Percentiles rank a stretch among this genome's conserved stretches.
These are phyloP conservation scores for Narcine bancroftii DNA, from an alignment of 2,113 vertebrate species.

Conservation along the genomic window DNA sequence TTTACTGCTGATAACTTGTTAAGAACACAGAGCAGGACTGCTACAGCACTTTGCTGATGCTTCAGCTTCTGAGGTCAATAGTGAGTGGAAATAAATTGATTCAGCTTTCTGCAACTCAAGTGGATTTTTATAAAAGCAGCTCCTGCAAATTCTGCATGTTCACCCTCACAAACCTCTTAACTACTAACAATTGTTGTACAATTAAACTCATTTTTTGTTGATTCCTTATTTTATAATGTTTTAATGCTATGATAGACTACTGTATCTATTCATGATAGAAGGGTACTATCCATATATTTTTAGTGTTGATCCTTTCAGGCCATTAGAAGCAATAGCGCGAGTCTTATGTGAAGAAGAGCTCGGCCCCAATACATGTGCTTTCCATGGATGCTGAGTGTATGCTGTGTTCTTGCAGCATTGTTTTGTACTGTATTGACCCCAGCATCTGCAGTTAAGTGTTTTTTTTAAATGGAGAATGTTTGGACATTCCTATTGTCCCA, in stretches of 20 bases:
- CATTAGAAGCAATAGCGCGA: not conserved
- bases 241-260: not conserved
- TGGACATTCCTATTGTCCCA: too few relatives aligned
- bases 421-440: too few relatives aligned
- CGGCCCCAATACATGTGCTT: too few relatives aligned
- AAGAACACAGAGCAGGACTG: not conserved
- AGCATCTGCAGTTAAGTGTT: too few relatives aligned
- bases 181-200: not conserved
- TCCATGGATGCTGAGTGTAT: too few relatives aligned
- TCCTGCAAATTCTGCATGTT: not conserved
- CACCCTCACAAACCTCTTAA: not conserved
- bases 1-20: slow-evolving; percentile 5
- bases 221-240: not conserved
- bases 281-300: not conserved
- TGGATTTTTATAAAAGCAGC: slow-evolving; percentile 6
- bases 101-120: slow-evolving; percentile 12
- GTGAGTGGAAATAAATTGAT: slow-evolving; percentile 30
- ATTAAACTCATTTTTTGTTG: not conserved
- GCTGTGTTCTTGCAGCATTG: too few relatives aligned
- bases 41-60: slow-evolving; percentile 5
- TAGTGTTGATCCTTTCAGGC: not conserved
- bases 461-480: too few relatives aligned
- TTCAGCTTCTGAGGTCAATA: slow-evolving; percentile 6
- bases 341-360: too few relatives aligned
- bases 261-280: not conserved